These are phyloP conservation scores for Dysmachus trigonus DNA, from an alignment of 2,888 invertebrate genomes.

Conservation along the genomic window DNA sequence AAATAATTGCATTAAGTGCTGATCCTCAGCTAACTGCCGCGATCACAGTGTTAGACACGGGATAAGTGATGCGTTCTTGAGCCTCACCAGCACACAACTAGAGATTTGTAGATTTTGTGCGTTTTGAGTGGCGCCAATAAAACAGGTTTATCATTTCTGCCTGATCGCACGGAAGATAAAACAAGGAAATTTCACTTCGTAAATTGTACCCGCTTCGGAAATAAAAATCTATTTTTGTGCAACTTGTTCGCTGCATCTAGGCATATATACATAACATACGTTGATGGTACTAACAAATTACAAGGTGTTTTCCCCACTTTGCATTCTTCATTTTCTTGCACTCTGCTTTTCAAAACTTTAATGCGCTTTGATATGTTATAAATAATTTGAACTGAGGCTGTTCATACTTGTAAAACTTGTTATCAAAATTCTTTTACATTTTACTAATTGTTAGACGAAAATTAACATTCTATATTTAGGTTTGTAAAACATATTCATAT, in stretches of 20 bases:
- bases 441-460: too few relatives aligned
- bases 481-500: too few relatives aligned
- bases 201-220: slow-evolving; percentile 11
- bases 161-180: slow-evolving; percentile 24
- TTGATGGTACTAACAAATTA: neutral
- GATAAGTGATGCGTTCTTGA: neutral
- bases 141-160: slow-evolving; percentile 32
- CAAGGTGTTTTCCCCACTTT: neutral
- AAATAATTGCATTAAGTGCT: slow-evolving; percentile 31
- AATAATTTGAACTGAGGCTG: too few relatives aligned
- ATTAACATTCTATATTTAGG: too few relatives aligned
- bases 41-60: neutral
- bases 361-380: too few relatives aligned
- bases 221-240: slow-evolving; percentile 10
- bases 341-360: too few relatives aligned
- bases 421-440: too few relatives aligned
- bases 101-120: neutral
- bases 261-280: too few relatives aligned
- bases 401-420: too few relatives aligned
- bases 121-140: slow-evolving; percentile 38
- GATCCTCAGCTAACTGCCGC: slow-evolving; percentile 16
- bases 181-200: neutral
- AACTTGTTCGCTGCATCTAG: neutral
- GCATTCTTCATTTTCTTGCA: neutral
- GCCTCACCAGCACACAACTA: neutral